Evolutionary conservation across 2,888 invertebrate species (phyloP), one percentile per base, ranked within the genome.

Genomic region (Cheilosia pagana): DNA sequence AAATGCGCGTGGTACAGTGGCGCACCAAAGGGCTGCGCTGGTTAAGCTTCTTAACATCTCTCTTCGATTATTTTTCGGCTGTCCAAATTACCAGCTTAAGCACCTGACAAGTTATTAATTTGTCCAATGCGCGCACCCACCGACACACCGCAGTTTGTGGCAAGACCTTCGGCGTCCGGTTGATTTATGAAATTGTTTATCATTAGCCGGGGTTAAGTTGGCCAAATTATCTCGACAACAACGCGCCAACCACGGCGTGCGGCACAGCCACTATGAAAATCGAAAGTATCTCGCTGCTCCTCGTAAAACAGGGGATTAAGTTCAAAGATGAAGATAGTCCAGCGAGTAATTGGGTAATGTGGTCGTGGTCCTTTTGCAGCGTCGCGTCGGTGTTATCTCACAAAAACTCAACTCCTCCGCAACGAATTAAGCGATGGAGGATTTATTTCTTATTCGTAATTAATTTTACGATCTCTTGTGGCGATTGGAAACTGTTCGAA

Each of bases 131-230:
- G 19, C 12, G 25, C n/a, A n/a, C n/a, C n/a, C n/a, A n/a, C n/a
- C n/a, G n/a, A n/a, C n/a, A n/a, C n/a, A n/a, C 10, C 70, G 60
- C 41, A 59, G 43, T 52, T 77, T 71, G 63, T 48, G 63, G 25
- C n/a, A 19, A 68, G 83, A 68, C 83, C 83, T 83, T 83, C 83
- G 65, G 45, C 48, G 50, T 28, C 52, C 28, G 74, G 74, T 79
- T 83, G 83, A 83, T 83, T 83, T 83, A 83, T 83, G 74, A 70
- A 83, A 83, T 83, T 79, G 83, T 83, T 82, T 78, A 77, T 72
- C 71, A 82, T 82, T 83, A 83, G 83, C 62, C 62, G 45, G 45
- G 45, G 52, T 67, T 74, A 79, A 83, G 68, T 63, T 79, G 79
- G 68, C 52, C 79, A 83, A 83, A 79, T 83, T 74, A 70, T 78